phyloP scores from a whole-genome alignment of 1,140 invertebrate species.

The Musca vetustissima region DNA sequence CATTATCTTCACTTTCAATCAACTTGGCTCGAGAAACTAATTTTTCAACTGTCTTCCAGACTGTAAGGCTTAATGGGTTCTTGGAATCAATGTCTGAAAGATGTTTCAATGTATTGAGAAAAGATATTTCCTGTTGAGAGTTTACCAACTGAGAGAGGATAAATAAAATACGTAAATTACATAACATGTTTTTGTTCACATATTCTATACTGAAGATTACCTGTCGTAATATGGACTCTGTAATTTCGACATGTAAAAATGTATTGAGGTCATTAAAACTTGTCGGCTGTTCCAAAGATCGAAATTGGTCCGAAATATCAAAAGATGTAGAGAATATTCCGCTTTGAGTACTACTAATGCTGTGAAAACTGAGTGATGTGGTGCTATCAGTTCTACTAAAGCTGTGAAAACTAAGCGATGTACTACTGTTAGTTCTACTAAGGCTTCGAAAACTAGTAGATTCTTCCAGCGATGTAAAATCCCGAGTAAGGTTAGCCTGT shows the following conservation, averaged over 20 bases:
- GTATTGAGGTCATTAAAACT: conserved; percentile 82
- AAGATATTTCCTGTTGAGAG: conserved; percentile 89
- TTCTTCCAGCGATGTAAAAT: too few species aligned
- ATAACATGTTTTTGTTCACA: too few species aligned
- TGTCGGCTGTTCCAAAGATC: conserved; percentile 73
- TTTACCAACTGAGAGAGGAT: conserved; percentile 77
- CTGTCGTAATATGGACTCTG: conserved; percentile 90
- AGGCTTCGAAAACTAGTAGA: too few species aligned
- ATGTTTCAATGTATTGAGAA: conserved; percentile 88
- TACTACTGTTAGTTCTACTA: too few species aligned
- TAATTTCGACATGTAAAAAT: conserved; percentile 88
- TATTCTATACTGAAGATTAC: conserved; percentile 57
- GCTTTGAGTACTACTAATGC: too few species aligned
- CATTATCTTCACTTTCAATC: conserved; percentile 81
- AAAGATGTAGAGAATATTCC: too few species aligned
- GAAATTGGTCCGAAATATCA: too few species aligned
- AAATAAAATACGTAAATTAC: not conserved
- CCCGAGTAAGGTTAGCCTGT: too few species aligned
- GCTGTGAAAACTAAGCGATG: too few species aligned
- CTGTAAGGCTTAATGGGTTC: conserved; percentile 81
- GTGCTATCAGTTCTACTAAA: too few species aligned
- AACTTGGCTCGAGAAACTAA: conserved; percentile 89
- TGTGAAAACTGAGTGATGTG: too few species aligned
- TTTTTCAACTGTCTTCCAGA: conserved; percentile 90
- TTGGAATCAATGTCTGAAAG: conserved; percentile 86